A percentile compares a stretch with the other conserved stretches of the same genome.
Conservation (phyloP, 2,888 invertebrate species). For the Leucania comma region DNA sequence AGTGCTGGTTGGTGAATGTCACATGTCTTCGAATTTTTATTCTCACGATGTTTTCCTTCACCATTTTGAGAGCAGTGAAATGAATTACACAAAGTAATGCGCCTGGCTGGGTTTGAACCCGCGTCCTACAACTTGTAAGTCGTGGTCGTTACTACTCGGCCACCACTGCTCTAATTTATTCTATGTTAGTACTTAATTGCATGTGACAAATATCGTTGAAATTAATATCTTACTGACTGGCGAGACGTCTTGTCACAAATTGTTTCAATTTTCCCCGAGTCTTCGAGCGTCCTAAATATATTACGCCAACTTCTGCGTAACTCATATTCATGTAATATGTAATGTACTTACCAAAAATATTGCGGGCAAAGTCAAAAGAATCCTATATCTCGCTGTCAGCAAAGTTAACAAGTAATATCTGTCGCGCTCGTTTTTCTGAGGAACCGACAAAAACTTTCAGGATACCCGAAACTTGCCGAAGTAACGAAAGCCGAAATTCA, state of each 20-base stretch:
- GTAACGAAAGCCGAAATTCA: conserved; percentile 44
- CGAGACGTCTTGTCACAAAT: conserved; percentile 3
- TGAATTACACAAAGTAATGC: no score
- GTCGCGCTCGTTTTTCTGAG: conserved; percentile 42
- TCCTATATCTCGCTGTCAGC: conserved; percentile 35
- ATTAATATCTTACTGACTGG: not conserved
- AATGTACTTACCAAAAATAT: conserved; percentile 29
- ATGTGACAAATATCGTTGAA: not conserved
- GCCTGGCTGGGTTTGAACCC: no score
- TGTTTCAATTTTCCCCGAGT: not conserved
- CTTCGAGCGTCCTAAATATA: conserved; percentile 10
- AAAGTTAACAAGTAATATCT: conserved; percentile 59
- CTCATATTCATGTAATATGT: conserved; percentile 31
- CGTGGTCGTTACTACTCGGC: no score
- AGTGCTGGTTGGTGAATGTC: no score
- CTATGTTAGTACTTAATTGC: no score
- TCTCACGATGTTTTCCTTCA: no score
- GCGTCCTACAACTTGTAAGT: no score
- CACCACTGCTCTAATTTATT: no score
- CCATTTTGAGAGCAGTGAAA: no score
- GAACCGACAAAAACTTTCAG: conserved; percentile 40
- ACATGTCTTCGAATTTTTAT: no score
- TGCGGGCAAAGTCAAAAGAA: conserved; percentile 32
- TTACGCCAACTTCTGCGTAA: conserved; percentile 30
- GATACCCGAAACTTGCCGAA: conserved; percentile 33